Conservation (phyloP, 2,113 vertebrate species). For the Ptyas mucosa region DNA sequence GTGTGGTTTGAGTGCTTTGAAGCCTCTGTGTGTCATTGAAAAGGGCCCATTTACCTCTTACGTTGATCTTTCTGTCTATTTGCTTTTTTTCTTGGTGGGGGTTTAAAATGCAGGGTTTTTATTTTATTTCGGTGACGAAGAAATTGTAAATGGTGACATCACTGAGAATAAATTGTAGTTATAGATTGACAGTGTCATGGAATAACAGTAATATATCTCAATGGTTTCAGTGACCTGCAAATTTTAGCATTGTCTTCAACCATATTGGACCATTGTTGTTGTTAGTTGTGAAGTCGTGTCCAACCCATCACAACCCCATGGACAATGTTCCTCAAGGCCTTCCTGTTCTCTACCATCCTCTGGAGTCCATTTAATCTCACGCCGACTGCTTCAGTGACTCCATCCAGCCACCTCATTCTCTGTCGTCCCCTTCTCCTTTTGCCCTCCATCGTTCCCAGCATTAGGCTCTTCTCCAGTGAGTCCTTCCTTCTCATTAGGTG, state of each 20-base stretch:
- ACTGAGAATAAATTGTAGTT: not conserved
- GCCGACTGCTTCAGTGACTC: too few relatives aligned
- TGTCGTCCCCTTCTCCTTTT: too few relatives aligned
- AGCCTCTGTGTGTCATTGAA: slow-evolving; percentile 49
- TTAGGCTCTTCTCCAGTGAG: too few relatives aligned
- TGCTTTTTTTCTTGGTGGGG: not conserved
- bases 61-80: not conserved
- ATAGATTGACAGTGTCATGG: not conserved
- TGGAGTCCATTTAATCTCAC: too few relatives aligned
- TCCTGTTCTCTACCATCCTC: too few relatives aligned
- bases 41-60: not conserved
- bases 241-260: not conserved
- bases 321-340: too few relatives aligned
- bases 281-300: too few relatives aligned
- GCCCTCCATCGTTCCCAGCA: too few relatives aligned
- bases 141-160: not conserved
- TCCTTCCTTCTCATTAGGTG: too few relatives aligned
- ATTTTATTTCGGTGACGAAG: not conserved
- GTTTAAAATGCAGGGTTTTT: not conserved
- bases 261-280: too few relatives aligned
- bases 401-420: too few relatives aligned
- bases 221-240: not conserved
- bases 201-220: not conserved
- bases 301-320: too few relatives aligned
- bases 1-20: slow-evolving; percentile 66